Base-by-base conservation (phyloP, 2,113 vertebrate genomes). In the Epinephelus cyanopodus region DNA sequence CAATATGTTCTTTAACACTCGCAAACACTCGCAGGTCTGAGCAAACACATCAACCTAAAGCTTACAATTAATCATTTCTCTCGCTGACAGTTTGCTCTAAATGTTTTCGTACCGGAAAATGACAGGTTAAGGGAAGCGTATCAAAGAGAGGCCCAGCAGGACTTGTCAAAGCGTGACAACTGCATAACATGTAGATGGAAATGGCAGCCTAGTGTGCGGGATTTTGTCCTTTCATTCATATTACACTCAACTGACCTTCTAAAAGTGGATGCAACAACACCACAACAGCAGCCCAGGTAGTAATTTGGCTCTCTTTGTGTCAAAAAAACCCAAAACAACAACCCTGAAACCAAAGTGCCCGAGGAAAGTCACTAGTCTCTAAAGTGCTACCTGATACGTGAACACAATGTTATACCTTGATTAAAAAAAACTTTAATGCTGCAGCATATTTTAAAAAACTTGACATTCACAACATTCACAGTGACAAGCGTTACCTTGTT, bases 401-500 rank as follows among this genome's bases (percentile, higher is more conserved):
- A 53, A n/a, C 21, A 6, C 54, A 33, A 48, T 48, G 6, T 4
- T 37, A 68, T 37, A 33, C 17, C 37, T 15, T 18, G n/a, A 60
- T 65, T 71, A 11, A 37, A 25, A 58, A 58, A 74, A 6, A 48
- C 18, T 45, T 61, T 9, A 71, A 56, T 11, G 54, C n/a, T 19
- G 33, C 25, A 33, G 5, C 6, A 9, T 23, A 27, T 33, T 56
- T 6, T 57, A 52, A 67, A 42, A 58, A 42, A 42, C n/a, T n/a
- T n/a, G n/a, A n/a, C 29, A 29, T 47, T 52, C 8, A 50, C 50
- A 64, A 61, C 13, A n/a, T 8, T 56, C 13, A 42, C 54, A 42
- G 6, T 48, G 25, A 69, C 12, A 27, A 25, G 11, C 3, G 0
- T 78, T 90, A 96, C 95, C 95, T 94, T 56, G 68, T 94, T 93